A percentile compares a stretch with the other conserved stretches of the same genome.
These are phyloP conservation scores for Pangasius djambal DNA, from an alignment of 2,797 vertebrate genomes.

Conservation along the genomic window DNA sequence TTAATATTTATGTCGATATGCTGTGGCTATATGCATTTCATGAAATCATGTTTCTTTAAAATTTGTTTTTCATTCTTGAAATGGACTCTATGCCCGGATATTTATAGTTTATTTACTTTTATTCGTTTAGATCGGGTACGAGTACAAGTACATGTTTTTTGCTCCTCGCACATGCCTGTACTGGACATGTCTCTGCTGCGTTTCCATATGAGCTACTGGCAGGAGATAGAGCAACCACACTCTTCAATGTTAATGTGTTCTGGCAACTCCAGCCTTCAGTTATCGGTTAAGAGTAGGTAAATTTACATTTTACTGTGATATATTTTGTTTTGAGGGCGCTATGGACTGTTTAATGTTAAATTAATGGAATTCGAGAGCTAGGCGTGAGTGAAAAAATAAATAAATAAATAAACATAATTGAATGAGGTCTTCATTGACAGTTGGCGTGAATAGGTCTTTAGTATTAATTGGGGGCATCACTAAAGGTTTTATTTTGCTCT, in stretches of 20 bases:
- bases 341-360: not conserved
- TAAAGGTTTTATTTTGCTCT: not conserved
- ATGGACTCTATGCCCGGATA: not conserved
- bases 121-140: not conserved
- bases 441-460: not conserved
- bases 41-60: conserved; percentile 3
- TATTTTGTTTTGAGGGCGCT: not conserved
- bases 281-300: not conserved
- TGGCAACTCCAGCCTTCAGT: not conserved
- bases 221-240: not conserved
- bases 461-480: not conserved
- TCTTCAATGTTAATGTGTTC: not conserved
- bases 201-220: not conserved
- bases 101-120: conserved; percentile 20
- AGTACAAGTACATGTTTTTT: not conserved
- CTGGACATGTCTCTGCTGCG: not conserved
- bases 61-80: not conserved
- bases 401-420: not conserved
- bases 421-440: not conserved
- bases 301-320: not conserved
- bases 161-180: not conserved
- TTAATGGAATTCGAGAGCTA: not conserved
- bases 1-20: not conserved
- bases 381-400: not conserved
- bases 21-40: conserved; percentile 20